Evolutionary conservation across 2,888 invertebrate species (phyloP).

Genomic region (Serripes groenlandicus): DNA sequence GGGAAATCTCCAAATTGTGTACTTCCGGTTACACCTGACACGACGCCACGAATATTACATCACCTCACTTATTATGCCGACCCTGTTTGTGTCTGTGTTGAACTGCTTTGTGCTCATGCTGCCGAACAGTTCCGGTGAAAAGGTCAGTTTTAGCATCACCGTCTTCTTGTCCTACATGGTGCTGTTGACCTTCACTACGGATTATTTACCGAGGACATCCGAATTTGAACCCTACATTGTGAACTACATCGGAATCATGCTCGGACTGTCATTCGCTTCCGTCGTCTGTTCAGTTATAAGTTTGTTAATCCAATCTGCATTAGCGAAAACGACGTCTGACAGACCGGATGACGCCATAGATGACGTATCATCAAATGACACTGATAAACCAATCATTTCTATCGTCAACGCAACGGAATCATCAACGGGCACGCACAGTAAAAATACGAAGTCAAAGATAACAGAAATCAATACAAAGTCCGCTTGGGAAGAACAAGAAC

Average conservation of each 20-base stretch:
- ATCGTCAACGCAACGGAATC: too few relatives aligned
- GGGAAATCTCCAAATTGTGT: not conserved
- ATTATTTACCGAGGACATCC: constrained; percentile 2
- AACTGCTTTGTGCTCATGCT: not conserved
- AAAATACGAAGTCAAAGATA: too few relatives aligned
- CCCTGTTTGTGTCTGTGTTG: not conserved
- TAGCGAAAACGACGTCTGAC: too few relatives aligned
- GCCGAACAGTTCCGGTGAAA: constrained; percentile 2
- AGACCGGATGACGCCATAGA: too few relatives aligned
- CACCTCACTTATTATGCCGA: not conserved
- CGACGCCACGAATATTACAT: not conserved
- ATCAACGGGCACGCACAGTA: too few relatives aligned
- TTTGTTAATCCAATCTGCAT: too few relatives aligned
- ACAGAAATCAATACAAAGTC: too few relatives aligned
- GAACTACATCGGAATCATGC: constrained; percentile 1
- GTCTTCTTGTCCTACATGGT: constrained; percentile 8
- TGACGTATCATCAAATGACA: too few relatives aligned
- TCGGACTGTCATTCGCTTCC: not conserved
- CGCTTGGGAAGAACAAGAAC: too few relatives aligned
- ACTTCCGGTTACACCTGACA: not conserved
- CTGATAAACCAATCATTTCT: too few relatives aligned
- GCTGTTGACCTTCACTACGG: not conserved
- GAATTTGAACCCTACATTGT: not conserved
- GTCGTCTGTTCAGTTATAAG: not conserved
- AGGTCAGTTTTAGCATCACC: not conserved